phyloP scores from a whole-genome alignment of 2,888 invertebrate genomes.

The Carcina quercana region DNA sequence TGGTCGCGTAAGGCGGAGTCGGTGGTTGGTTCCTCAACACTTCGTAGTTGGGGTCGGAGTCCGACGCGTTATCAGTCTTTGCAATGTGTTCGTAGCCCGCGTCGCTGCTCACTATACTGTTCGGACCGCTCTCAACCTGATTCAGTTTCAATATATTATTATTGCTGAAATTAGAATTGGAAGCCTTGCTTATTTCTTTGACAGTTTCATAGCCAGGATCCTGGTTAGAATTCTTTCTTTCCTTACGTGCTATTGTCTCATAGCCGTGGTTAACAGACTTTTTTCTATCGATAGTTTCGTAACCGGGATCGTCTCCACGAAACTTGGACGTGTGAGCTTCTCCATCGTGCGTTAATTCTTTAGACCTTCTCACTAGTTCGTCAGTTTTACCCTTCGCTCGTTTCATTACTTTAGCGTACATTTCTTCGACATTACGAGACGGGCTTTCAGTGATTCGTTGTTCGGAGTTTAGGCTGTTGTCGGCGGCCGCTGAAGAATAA shows the following conservation, averaged over 20 bases:
- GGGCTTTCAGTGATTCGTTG: constrained; percentile 71
- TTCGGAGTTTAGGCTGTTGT: constrained; percentile 41
- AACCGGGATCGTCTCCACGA: constrained; percentile 65
- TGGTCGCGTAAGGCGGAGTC: constrained; percentile 64
- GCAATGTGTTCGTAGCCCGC: constrained; percentile 83
- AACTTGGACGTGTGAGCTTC: constrained; percentile 36
- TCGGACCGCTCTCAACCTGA: constrained; percentile 70
- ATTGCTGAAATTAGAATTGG: constrained; percentile 37
- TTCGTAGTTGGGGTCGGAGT: constrained; percentile 87
- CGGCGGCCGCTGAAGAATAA: constrained; percentile 47
- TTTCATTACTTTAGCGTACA: constrained; percentile 92
- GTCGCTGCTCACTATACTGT: constrained; percentile 77
- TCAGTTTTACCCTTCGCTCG: constrained; percentile 72
- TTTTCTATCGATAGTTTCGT: constrained; percentile 66
- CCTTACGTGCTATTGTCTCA: constrained; percentile 71
- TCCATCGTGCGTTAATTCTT: constrained; percentile 34
- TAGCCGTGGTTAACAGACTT: constrained; percentile 72
- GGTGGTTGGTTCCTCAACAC: constrained; percentile 76
- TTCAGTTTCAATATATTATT: constrained; percentile 50
- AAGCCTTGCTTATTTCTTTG: constrained; percentile 47
- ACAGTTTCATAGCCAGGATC: constrained; percentile 81
- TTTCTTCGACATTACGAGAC: constrained; percentile 85
- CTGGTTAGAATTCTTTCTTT: constrained; percentile 54
- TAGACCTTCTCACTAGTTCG: constrained; percentile 39
- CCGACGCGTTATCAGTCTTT: constrained; percentile 65